Evolutionary conservation across 2,888 invertebrate species (phyloP).

Genomic region (Sminthurinus aureus): DNA sequence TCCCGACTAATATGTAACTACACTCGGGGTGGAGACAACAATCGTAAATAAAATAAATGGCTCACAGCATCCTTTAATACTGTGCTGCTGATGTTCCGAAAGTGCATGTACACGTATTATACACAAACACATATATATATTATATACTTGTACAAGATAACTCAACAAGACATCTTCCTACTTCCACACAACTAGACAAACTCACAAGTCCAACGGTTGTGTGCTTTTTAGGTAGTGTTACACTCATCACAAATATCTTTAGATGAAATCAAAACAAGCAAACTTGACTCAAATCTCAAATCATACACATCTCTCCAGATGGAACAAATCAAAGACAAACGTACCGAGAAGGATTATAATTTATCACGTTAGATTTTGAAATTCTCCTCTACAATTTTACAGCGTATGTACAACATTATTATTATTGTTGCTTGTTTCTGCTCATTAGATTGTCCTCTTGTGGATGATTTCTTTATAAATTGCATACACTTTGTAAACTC

Average conservation of each 20-base stretch:
- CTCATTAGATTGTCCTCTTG: no score
- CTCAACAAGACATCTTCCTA: no score
- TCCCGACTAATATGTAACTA: slow-evolving; percentile 1
- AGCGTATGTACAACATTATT: no score
- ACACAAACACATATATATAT: background rate
- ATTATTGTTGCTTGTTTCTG: no score
- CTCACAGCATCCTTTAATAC: slow-evolving; percentile 12
- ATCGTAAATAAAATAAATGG: slow-evolving; percentile 20
- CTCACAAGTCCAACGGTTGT: background rate
- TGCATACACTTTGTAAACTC: no score
- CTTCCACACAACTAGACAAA: background rate
- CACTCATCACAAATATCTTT: background rate
- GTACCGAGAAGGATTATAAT: no score
- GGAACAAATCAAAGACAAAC: no score
- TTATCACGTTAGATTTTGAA: no score
- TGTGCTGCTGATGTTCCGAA: background rate
- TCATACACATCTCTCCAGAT: no score
- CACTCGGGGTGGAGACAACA: slow-evolving; percentile 1
- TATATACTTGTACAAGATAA: no score
- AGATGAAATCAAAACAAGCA: background rate
- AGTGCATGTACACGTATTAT: background rate
- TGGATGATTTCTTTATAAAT: no score
- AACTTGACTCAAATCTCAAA: background rate
- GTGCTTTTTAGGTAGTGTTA: background rate
- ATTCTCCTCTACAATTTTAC: no score